Evolutionary conservation across 2,888 invertebrate species (phyloP), one percentile per base, ranked within the genome.

Genomic region (Alsophila aescularia): DNA sequence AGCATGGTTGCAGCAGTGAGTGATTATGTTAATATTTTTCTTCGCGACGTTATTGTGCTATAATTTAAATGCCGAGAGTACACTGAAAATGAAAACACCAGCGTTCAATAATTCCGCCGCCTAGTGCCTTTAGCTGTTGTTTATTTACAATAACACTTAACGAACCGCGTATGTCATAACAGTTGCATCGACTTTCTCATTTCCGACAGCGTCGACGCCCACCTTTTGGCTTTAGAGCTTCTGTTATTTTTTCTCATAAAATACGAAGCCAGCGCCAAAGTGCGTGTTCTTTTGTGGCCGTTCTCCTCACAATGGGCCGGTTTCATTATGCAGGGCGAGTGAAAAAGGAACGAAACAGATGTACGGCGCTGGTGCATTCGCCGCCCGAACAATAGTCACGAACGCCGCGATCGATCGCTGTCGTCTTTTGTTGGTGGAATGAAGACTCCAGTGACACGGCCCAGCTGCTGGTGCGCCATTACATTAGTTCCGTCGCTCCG

Each of bases 331-430:
- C 85, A 81, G 81, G 82, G 74, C 78, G 78, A 81, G 78, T 82
- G 77, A 85, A 87, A 88, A 89, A 89, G 83, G 80, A 89, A 88
- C 81, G 87, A 85, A 87, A 89, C 90, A 91, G 90, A 90, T 90
- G 90, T 88, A 85, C 83, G 77, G 70, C 58, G 77, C 82, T 81
- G 79, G 82, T 85, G 83, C 83, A 83, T 81, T 84, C 83, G 81
- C 79, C 73, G 75, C 68, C 65, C 72, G 80, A 84, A 89, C 87
- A 88, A 87, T 88, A 85, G 87, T 85, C 87, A 85, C 87, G 89
- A 89, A 85, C 79, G 77, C 75, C 74, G 55, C 81, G 84, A 88
- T 88, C 88, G 87, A 85, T 85, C 75, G 80, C 71, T 79, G 73
- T 76, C 78, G 78, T 81, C 84, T 83, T 87, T 88, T 88, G 86